Conservation (phyloP, 2,113 vertebrate genomes). For the Probosciger aterrimus region DNA sequence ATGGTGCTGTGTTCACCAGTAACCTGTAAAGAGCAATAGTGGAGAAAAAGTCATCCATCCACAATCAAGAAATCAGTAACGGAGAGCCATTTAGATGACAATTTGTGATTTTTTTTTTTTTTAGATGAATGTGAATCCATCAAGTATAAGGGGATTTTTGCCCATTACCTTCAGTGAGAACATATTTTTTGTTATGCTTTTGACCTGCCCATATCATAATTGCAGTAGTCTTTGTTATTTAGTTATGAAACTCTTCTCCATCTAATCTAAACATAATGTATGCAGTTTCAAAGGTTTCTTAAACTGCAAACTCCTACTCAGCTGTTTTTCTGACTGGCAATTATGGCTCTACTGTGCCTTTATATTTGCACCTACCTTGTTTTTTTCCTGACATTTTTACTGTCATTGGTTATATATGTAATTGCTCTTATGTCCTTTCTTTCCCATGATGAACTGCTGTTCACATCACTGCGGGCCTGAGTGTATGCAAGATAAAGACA, state of each 20-base stretch:
- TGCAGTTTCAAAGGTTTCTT: slow-evolving; percentile 64
- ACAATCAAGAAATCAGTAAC: background rate
- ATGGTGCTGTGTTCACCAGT: background rate
- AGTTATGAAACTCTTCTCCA: slow-evolving; percentile 51
- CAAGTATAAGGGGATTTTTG: background rate
- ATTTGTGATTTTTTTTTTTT: background rate
- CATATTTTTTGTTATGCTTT: background rate
- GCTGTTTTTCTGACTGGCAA: slow-evolving; percentile 54
- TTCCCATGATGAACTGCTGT: background rate
- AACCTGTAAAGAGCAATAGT: background rate
- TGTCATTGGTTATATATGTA: slow-evolving; percentile 13
- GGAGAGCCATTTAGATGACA: background rate
- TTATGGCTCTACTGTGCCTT: slow-evolving; percentile 23
- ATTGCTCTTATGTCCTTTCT: slow-evolving; percentile 13
- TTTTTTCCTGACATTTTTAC: slow-evolving; percentile 8
- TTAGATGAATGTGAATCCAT: background rate
- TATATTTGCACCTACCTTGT: background rate
- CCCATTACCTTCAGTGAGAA: background rate
- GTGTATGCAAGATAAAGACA: background rate
- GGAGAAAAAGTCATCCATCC: background rate
- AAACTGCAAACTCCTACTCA: slow-evolving; percentile 54
- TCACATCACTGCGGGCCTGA: background rate
- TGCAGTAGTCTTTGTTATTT: slow-evolving; percentile 24
- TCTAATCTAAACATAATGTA: slow-evolving; percentile 59
- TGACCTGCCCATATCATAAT: slow-evolving; percentile 25